Conservation (phyloP, 2,797 vertebrate species). For the Nannoperca australis region DNA sequence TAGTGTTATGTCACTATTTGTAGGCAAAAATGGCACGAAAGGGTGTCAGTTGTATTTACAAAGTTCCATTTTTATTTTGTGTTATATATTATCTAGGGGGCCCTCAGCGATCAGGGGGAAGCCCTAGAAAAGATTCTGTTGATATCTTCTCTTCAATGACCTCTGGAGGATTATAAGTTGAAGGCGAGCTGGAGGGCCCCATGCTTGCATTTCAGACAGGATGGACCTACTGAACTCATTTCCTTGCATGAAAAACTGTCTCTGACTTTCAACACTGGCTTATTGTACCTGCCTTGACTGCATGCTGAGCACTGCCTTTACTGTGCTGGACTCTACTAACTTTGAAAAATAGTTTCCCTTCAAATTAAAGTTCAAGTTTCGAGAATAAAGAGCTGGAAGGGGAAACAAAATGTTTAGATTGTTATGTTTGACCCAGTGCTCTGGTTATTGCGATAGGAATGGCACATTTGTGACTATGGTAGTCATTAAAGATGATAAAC, state of each 20-base stretch:
- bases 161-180: not conserved
- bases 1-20: no score
- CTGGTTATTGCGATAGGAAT: no score
- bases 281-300: conserved; percentile 34
- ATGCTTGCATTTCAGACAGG: conserved; percentile 30
- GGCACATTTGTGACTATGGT: no score
- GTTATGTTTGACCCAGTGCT: no score
- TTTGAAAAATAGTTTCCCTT: not conserved
- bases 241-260: conserved; percentile 41
- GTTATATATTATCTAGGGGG: no score
- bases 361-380: not conserved
- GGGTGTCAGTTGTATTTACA: no score
- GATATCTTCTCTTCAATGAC: not conserved
- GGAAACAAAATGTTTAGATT: no score
- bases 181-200: not conserved
- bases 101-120: no score
- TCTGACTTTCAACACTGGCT: conserved; percentile 40
- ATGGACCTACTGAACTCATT: conserved; percentile 49
- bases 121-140: no score
- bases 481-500: no score
- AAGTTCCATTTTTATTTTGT: no score
- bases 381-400: not conserved
- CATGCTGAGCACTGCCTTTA: conserved; percentile 17
- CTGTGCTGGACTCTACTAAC: not conserved
- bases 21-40: no score